Evolutionary conservation across 2,113 vertebrate species (phyloP), one percentile per base, ranked within the genome.

Genomic region (Astatoreochromis straeleni): DNA sequence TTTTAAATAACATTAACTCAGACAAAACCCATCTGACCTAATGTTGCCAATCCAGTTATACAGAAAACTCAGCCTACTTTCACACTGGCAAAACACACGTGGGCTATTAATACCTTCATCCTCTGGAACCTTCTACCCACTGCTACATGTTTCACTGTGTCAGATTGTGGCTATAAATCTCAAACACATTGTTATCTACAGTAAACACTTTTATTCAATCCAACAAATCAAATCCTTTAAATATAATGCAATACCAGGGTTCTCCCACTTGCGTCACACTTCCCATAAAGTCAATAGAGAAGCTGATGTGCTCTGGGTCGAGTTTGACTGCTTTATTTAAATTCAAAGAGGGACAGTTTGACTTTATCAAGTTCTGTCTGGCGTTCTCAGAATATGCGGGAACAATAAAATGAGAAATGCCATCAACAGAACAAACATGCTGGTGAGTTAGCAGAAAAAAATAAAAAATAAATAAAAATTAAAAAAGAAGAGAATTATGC

Each of bases 51-150:
- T 63, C 17, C 9, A 42, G 26, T 63, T n/a, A 49, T 31, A n/a
- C 10, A 60, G 19, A 21, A 45, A 53, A 49, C 45, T 84, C 19
- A 16, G 13, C 63, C 81, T 68, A 13, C 63, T 60, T 55, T 29
- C 54, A 82, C 38, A 29, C 42, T 26, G 35, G 12, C 31, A 83
- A 19, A 54, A 16, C 21, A 47, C 70, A 75, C 16, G 6, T 11
- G 3, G 14, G 73, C 82, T 88, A 84, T 70, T 86, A 82, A 83
- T 85, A 91, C 55, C 13, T 29, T 73, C 40, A 80, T 51, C 7
- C 7, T 42, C 40, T 42, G 40, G 29, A 87, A 92, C 45, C 51
- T 79, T 42, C 58, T 58, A 47, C 35, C 87, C 49, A 87, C 42
- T 7, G 42, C 51, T 81, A 10, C 5, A 17, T 70, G 54, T 79